Base-by-base conservation (phyloP, 2,113 vertebrate genomes). In the Galbula dea region DNA sequence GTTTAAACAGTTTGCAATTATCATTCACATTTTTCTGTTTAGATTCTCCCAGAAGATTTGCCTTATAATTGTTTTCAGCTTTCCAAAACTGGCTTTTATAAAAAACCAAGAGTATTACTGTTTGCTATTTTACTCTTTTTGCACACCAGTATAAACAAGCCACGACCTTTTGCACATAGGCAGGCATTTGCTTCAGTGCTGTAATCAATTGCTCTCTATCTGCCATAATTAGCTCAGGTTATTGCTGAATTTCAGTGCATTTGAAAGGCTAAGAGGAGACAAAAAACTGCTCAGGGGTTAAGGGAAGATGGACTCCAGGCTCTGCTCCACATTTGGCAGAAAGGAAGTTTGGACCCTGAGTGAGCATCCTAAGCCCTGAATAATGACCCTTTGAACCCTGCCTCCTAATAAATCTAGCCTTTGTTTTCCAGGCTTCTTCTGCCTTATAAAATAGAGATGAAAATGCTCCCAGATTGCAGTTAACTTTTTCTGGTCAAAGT, bases 21-120 rank as follows among this genome's bases (percentile, higher is more conserved):
- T 89, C 59, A 85, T 83, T 92, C 87, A 91, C 78, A 73, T 94
- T 95, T 95, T 92, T 92, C 82, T 89, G 37, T 74, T 94, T 95
- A 95, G 90, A 80, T 89, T 92, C 72, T 95, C 91, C 86, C 87
- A 83, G 61, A 66, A 89, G 93, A 89, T 91, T 86, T 89, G 57
- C n/a, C 51, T 94, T 92, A 67, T 92, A 96, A 94, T 94, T 92
- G 84, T 88, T 96, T 94, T 92, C 87, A 96, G 87, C 59, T 95
- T 96, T 94, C 84, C 59, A 51, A 83, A 85, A 76, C 55, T 83
- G 51, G 21, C 23, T 71, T 69, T 83, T 77, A 55, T 74, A 62
- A 89, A 91, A 59, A 84, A 92, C 24, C 19, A 74, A 83, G 43
- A 89, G 84, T 63, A 29, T 86, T 87, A 80, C 55, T 74, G 59